Base-by-base conservation (phyloP, 2,888 invertebrate species). In the Drosophila sordidula region DNA sequence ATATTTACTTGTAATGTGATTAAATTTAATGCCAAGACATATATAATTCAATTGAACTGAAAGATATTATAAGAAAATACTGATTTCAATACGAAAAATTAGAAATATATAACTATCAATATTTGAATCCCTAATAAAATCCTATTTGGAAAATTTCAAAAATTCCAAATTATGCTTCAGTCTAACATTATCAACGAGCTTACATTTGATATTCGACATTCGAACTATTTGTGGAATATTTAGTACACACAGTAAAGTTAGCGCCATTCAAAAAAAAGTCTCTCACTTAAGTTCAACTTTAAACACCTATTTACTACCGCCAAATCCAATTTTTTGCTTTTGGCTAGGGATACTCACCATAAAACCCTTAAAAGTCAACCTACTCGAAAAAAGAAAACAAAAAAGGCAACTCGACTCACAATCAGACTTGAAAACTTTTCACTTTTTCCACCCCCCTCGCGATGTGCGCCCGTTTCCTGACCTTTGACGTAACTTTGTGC, bases 401-500 rank as follows among this genome's bases (percentile, higher is more conserved):
- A 63, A 47, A 59, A 64, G 39, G 22, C 49, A 56, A 70, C 50
- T 65, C 59, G 14, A 12, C 49, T 45, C 34, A 55, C 47, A 51
- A 66, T 63, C 51, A 38, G 56, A 76, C 80, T 69, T 67, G 64
- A 68, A 51, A 65, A 70, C 54, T 62, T 69, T 70, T 66, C 46
- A 49, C 44, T 70, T 64, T 70, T 63, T 55, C 29, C 57, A 58
- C 49, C 46, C 54, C 70, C 55, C 44, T 45, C 38, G 29, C 29
- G 49, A 45, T 56, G 45, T 51, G 47, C 54, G 59, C 63, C 69
- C 68, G 50, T 61, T 75, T 64, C 71, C 75, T 86, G 83, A 83
- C 86, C 86, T 86, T 86, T 82, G 83, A 82, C 80, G 80, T 64
- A 82, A 85, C 79, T 68, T 67, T 75, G 46, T 63, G 54, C 66